A percentile compares a stretch with the other conserved stretches of the same genome.
phyloP scores from a whole-genome alignment of 1,140 invertebrate genomes.

The Pissodes strobi region DNA sequence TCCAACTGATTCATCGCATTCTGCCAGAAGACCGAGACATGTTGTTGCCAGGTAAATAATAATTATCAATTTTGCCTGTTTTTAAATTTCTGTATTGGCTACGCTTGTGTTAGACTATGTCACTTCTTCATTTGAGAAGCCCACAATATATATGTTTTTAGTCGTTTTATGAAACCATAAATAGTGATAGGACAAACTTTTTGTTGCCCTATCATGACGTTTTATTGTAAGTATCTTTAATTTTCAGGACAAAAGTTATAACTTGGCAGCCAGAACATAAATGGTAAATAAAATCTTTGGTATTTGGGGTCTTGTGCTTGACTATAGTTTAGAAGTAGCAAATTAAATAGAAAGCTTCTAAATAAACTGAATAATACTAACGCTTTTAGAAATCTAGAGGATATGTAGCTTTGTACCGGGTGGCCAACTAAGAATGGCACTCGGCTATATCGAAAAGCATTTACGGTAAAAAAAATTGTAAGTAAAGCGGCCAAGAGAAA shows the following conservation, averaged over 20 bases:
- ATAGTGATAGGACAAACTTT: no score
- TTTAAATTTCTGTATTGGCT: no score
- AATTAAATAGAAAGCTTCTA: background rate
- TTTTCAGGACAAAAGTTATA: slow-evolving; percentile 83
- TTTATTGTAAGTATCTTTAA: slow-evolving; percentile 10
- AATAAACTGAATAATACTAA: slow-evolving; percentile 3
- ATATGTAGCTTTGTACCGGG: slow-evolving; percentile 1
- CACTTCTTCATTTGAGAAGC: no score
- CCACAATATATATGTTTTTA: no score
- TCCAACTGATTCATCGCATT: slow-evolving; percentile 42
- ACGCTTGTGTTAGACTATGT: no score
- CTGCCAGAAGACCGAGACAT: slow-evolving; percentile 58
- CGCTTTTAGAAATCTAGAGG: slow-evolving; percentile 1
- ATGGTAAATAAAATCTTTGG: slow-evolving; percentile 63
- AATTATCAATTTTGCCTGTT: no score
- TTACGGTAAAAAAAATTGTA: background rate
- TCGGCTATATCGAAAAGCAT: background rate
- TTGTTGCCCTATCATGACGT: background rate
- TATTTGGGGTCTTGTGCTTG: slow-evolving; percentile 14
- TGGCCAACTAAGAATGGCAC: no score
- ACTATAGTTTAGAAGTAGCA: slow-evolving; percentile 2
- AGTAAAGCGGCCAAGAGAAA: no score
- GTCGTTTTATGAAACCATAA: no score
- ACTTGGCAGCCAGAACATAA: slow-evolving; percentile 80
- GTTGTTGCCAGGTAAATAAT: slow-evolving; percentile 70